These are phyloP conservation scores for Fundulus diaphanus DNA, from an alignment of 2,797 vertebrate species.

Conservation along the genomic window DNA sequence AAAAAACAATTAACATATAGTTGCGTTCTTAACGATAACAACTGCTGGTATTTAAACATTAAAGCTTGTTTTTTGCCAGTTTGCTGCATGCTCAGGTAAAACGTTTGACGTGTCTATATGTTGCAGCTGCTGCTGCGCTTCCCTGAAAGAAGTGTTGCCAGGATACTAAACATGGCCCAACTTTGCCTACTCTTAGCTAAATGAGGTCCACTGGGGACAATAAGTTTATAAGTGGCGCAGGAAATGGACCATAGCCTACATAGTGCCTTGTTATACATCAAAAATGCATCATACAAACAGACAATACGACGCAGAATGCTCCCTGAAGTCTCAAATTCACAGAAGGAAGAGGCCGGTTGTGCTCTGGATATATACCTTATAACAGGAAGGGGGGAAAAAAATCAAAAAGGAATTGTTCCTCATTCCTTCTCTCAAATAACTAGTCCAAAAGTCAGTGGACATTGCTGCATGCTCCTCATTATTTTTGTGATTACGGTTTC, in stretches of 20 bases:
- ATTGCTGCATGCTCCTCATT: slow-evolving; percentile 64
- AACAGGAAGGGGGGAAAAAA: slow-evolving; percentile 55
- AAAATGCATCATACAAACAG: slow-evolving; percentile 66
- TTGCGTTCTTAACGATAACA: not conserved
- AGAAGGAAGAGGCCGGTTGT: slow-evolving; percentile 13
- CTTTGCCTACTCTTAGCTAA: slow-evolving; percentile 65
- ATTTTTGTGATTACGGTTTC: slow-evolving; percentile 76
- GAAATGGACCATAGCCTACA: slow-evolving; percentile 74
- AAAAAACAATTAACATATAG: no score
- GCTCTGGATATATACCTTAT: slow-evolving; percentile 31
- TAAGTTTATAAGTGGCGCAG: slow-evolving; percentile 69
- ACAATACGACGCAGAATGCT: slow-evolving; percentile 52
- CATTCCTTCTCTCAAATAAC: slow-evolving; percentile 59
- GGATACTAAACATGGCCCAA: slow-evolving; percentile 53
- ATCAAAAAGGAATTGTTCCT: slow-evolving; percentile 43
- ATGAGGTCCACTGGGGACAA: slow-evolving; percentile 73
- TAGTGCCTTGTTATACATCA: slow-evolving; percentile 64
- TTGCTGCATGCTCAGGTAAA: slow-evolving; percentile 3
- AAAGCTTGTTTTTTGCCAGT: no score
- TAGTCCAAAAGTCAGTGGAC: slow-evolving; percentile 57
- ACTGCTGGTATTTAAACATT: no score
- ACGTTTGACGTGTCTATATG: slow-evolving; percentile 36
- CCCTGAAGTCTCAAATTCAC: slow-evolving; percentile 55
- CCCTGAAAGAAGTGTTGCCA: slow-evolving; percentile 33
- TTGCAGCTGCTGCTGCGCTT: slow-evolving; percentile 33